phyloP scores from a whole-genome alignment of 2,888 invertebrate genomes.

The Entomobrya proxima region DNA sequence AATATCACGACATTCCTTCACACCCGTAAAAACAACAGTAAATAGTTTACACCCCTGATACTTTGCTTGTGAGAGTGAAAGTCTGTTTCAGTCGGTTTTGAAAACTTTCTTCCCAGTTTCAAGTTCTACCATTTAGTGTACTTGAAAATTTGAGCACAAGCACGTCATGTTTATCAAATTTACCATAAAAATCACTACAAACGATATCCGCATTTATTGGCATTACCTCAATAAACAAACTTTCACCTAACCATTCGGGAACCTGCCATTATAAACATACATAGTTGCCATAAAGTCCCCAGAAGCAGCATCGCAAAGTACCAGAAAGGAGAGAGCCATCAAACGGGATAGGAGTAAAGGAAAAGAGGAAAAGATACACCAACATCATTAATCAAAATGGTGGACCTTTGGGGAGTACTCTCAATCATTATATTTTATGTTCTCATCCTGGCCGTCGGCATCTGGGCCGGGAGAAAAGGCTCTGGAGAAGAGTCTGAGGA shows the following conservation, averaged over 20 bases:
- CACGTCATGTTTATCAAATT: constrained; percentile 10
- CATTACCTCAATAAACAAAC: constrained; percentile 6
- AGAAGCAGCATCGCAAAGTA: background rate
- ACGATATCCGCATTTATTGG: constrained; percentile 30
- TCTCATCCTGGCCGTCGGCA: constrained; percentile 82
- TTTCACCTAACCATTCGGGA: background rate
- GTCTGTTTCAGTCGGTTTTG: constrained; percentile 25
- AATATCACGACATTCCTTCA: constrained; percentile 5
- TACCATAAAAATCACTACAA: constrained; percentile 3
- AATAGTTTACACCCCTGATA: constrained; percentile 3
- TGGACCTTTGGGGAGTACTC: constrained; percentile 82
- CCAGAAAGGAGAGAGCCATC: background rate
- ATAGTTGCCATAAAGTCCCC: background rate
- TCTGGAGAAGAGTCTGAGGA: constrained; percentile 80
- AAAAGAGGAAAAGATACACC: background rate
- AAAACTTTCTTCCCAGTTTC: constrained; percentile 3
- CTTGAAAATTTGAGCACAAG: background rate
- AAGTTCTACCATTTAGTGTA: background rate
- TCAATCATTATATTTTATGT: constrained; percentile 84
- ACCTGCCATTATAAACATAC: background rate
- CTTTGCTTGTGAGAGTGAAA: constrained; percentile 39
- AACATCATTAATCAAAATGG: constrained; percentile 75
- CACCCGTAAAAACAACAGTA: background rate
- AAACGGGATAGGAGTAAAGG: background rate
- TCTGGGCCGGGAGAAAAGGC: constrained; percentile 83